Evolutionary conservation across 2,113 vertebrate genomes (phyloP).

Genomic region (Leucoraja erinaceus): DNA sequence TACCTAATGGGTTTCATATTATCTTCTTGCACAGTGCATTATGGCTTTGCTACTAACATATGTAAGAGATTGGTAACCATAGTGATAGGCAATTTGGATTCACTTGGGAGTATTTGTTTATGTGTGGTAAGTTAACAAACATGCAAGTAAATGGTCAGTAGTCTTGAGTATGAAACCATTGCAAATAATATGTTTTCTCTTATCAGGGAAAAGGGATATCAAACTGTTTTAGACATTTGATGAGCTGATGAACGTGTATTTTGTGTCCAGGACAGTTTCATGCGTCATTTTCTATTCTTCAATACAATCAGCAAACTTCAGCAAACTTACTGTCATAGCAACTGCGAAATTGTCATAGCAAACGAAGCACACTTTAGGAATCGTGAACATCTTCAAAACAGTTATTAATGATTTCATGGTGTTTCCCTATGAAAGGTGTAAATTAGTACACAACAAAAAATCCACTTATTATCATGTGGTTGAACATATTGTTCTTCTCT

Average conservation of each 20-base stretch:
- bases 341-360: not conserved
- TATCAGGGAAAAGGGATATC: not conserved
- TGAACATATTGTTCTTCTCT: no score
- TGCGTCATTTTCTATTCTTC: not conserved
- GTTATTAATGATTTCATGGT: not conserved
- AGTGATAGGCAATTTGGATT: slow-evolving; percentile 16
- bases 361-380: not conserved
- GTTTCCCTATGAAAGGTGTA: not conserved
- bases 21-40: not conserved
- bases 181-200: not conserved
- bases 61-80: not conserved
- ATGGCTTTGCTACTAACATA: not conserved
- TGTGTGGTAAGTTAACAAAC: slow-evolving; percentile 11
- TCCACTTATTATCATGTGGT: no score
- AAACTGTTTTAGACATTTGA: not conserved
- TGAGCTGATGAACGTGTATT: not conserved
- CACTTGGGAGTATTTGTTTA: not conserved
- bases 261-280: not conserved
- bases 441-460: not conserved
- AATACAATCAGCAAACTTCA: not conserved
- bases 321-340: no score
- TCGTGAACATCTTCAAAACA: not conserved
- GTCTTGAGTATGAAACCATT: not conserved
- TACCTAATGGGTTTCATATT: not conserved
- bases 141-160: not conserved